Conservation (phyloP, 1,140 invertebrate species). For the Pseudoatta argentina region DNA sequence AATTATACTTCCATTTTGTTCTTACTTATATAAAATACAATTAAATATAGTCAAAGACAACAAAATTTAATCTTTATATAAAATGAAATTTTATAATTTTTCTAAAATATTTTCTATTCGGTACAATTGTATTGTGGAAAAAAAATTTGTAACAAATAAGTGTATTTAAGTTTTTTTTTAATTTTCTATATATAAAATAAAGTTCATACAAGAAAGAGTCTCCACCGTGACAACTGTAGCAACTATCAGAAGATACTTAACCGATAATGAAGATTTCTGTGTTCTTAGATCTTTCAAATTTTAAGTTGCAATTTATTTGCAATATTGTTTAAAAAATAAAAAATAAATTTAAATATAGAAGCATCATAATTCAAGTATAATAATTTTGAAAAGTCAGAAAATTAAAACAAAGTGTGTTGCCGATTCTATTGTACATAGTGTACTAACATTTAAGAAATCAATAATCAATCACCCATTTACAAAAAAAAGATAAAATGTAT, state of each 20-base stretch:
- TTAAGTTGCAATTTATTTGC: not conserved
- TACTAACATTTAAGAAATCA: not conserved
- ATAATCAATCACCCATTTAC: not conserved
- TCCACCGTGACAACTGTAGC: slow-evolving; percentile 73
- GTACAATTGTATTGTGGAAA: not conserved
- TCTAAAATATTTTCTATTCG: not conserved
- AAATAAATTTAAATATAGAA: not conserved
- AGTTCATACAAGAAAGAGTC: slow-evolving; percentile 73
- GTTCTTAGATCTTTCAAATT: not conserved
- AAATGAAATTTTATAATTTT: not conserved
- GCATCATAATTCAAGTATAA: not conserved
- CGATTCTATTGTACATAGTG: not conserved
- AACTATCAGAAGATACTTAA: slow-evolving; percentile 73
- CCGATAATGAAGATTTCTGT: slow-evolving; percentile 78
- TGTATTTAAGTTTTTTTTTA: not conserved
- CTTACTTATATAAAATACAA: not conserved
- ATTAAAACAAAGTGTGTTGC: not conserved
- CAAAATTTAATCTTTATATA: not conserved
- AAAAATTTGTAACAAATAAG: not conserved
- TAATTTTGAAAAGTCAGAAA: not conserved
- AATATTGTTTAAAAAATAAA: slow-evolving; percentile 1
- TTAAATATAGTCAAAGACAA: not conserved
- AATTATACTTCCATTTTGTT: not conserved
- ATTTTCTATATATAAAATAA: slow-evolving; percentile 20
- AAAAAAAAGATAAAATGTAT: not conserved